phyloP scores from a whole-genome alignment of 1,140 invertebrate genomes.

The Mylabris phalerata region DNA sequence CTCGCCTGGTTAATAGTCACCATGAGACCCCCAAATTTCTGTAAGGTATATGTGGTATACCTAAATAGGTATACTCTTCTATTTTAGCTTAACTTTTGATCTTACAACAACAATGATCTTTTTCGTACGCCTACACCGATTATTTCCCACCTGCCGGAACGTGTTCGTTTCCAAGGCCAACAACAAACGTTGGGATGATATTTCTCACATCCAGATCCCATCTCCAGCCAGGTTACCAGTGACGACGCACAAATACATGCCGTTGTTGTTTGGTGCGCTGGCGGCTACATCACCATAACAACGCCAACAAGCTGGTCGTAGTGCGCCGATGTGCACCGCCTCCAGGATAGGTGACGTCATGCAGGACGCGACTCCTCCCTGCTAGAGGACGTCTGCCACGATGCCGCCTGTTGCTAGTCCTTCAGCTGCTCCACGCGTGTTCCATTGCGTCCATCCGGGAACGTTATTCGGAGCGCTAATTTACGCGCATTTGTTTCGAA shows the following conservation, averaged over 20 bases:
- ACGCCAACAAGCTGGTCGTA: slow-evolving; percentile 29
- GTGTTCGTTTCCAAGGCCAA: slow-evolving; percentile 24
- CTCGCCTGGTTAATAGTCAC: too few species aligned
- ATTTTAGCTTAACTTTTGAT: too few species aligned
- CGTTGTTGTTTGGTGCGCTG: slow-evolving; percentile 26
- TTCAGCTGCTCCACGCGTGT: slow-evolving; percentile 31
- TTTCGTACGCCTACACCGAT: too few species aligned
- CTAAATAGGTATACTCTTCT: too few species aligned
- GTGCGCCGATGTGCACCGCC: slow-evolving; percentile 39
- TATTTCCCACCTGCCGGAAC: slow-evolving; percentile 11
- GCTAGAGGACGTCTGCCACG: slow-evolving; percentile 28
- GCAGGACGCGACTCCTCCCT: slow-evolving; percentile 32
- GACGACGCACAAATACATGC: slow-evolving; percentile 32
- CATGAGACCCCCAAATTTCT: too few species aligned
- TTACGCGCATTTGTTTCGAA: slow-evolving; percentile 1
- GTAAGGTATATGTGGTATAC: too few species aligned
- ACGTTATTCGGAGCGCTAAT: slow-evolving; percentile 12
- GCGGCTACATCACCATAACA: slow-evolving; percentile 32
- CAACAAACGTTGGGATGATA: slow-evolving; percentile 9
- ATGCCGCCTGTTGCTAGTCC: slow-evolving; percentile 42
- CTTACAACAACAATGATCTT: too few species aligned
- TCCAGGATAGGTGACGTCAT: slow-evolving; percentile 35
- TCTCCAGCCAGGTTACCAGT: slow-evolving; percentile 30
- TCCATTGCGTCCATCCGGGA: slow-evolving; percentile 15
- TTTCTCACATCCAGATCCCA: neutral